Evolutionary conservation across 2,797 vertebrate species (phyloP), one percentile per base, ranked within the genome.

Genomic region (Tapera naevia): DNA sequence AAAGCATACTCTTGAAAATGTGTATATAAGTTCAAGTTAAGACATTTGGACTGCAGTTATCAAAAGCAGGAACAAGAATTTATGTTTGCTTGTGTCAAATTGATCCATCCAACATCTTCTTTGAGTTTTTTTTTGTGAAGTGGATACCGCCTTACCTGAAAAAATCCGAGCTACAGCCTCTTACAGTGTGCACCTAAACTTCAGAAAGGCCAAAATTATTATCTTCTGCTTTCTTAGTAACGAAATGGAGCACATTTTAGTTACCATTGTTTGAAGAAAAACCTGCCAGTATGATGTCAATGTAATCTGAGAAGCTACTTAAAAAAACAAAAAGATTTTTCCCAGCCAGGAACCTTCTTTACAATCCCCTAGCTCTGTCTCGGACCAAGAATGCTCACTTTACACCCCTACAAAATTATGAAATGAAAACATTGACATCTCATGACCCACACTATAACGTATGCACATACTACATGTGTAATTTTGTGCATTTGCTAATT

Each of bases 61-160:
- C 84, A 88, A 73, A 90, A 94, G 56, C 65, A 74, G 35, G 62
- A 96, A 75, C 79, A 84, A 91, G 80, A 92, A 87, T 75, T 65
- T 66, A 95, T 88, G 92, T 86, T 85, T 93, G 30, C 23, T 41
- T 61, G 16, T 51, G 14, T 91, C 67, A 53, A 27, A 6, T 48
- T 86, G 79, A 62, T 91, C 41, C 35, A 8, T 86, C 57, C 50
- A 12, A 53, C n/a, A 66, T 92, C 51, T 83, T 91, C 33, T 45
- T 79, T 87, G 35, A 48, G n/a, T 92, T 88, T 78, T 64, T 84
- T 95, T 96, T 91, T 91, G 93, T 94, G 71, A 90, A 92, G 43
- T 84, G 61, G 28, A 70, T 93, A 33, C 41, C 84, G 83, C 21
- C 53, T 74, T 67, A 81, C 35, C 23, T 46, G 27, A 50, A 81